A percentile compares a stretch with the other conserved stretches of the same genome.
phyloP scores from a whole-genome alignment of 2,797 vertebrate genomes.

The Sorex maritimensis region DNA sequence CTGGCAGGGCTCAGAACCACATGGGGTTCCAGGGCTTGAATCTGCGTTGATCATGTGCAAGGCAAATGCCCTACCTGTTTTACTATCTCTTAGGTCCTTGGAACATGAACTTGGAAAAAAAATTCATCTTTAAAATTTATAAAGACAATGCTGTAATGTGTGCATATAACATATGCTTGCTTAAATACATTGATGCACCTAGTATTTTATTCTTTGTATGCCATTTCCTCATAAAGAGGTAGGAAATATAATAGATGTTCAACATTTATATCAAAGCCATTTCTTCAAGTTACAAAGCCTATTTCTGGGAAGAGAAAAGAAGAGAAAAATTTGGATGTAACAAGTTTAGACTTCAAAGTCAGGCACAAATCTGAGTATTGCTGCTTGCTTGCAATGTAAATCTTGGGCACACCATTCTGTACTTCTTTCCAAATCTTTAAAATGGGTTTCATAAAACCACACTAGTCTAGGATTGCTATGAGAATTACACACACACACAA shows the following conservation, averaged over 20 bases:
- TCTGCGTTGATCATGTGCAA: too few species aligned
- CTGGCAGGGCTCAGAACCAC: too few species aligned
- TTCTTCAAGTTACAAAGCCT: neutral
- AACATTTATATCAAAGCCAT: conserved; percentile 25
- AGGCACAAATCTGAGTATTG: conserved; percentile 5
- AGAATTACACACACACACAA: conserved; percentile 25
- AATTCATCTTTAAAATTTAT: conserved; percentile 59
- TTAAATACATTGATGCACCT: conserved; percentile 1
- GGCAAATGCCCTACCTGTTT: too few species aligned
- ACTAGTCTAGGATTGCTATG: neutral
- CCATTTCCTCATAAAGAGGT: conserved; percentile 4
- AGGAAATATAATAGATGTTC: neutral
- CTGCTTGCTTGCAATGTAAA: neutral
- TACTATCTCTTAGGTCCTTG: neutral
- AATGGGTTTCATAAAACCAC: conserved; percentile 46
- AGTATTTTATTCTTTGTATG: neutral
- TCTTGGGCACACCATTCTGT: neutral
- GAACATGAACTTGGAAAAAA: conserved; percentile 76
- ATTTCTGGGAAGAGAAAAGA: conserved; percentile 11
- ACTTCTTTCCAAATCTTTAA: conserved; percentile 49
- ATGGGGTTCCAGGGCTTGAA: too few species aligned
- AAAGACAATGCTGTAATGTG: conserved; percentile 49
- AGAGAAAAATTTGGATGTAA: neutral
- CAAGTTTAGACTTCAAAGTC: conserved; percentile 10
- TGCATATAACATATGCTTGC: neutral